Percentiles rank a stretch among this genome's conserved stretches.
Evolutionary conservation across 2,797 vertebrate genomes (phyloP).

Genomic region (Anguilla obscura): DNA sequence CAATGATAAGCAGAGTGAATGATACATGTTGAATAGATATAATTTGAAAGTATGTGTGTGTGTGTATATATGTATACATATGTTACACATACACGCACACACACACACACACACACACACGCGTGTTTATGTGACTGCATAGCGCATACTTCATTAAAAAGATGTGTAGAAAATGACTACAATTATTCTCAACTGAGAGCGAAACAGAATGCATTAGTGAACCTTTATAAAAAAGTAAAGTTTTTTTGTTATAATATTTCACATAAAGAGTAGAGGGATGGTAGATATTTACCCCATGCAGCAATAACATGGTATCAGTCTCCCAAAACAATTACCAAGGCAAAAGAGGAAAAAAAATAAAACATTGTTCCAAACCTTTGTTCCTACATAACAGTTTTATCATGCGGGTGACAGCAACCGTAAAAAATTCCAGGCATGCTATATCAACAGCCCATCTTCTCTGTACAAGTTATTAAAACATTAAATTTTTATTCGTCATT

Average conservation of each 20-base stretch:
- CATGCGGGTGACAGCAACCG: slow-evolving; percentile 83
- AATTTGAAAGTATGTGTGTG: neutral
- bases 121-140: neutral
- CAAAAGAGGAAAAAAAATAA: slow-evolving; percentile 39
- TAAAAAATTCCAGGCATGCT: slow-evolving; percentile 83
- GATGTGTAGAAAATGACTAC: neutral
- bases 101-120: too few relatives aligned
- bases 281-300: slow-evolving; percentile 77
- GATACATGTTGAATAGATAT: neutral
- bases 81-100: neutral
- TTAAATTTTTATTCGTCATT: slow-evolving; percentile 88
- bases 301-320: slow-evolving; percentile 83
- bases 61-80: neutral
- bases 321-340: slow-evolving; percentile 74
- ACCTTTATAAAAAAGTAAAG: slow-evolving; percentile 46
- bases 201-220: neutral
- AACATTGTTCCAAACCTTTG: slow-evolving; percentile 75
- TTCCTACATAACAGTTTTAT: slow-evolving; percentile 88
- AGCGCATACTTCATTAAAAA: slow-evolving; percentile 1
- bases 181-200: neutral
- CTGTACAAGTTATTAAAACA: slow-evolving; percentile 90
- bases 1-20: neutral
- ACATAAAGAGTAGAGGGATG: slow-evolving; percentile 73
- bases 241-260: slow-evolving; percentile 17
- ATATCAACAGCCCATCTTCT: slow-evolving; percentile 81